Base-by-base conservation (phyloP, 2,888 invertebrate genomes). In the Drosophila infuscata region DNA sequence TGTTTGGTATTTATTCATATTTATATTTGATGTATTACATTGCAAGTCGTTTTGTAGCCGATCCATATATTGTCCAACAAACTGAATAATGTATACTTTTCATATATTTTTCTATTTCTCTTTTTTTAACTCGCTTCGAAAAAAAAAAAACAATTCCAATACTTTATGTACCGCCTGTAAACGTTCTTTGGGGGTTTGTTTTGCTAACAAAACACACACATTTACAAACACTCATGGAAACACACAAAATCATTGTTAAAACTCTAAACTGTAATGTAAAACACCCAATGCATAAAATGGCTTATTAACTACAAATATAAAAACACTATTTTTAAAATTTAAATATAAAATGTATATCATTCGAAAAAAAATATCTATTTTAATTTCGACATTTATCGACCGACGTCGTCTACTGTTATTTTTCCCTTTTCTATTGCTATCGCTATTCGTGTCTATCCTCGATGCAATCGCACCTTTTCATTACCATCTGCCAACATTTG, bases 21-120 rank as follows among this genome's bases (percentile, higher is more conserved):
- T 53, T 66, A 64, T 64, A 51, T 73, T 72, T 74, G 48, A 74
- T 77, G 52, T 67, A 70, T 68, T 65, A 78, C 83, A 83, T 71
- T 70, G 63, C 60, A 79, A 86, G 32, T 71, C 74, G 41, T 84
- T 74, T 75, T 73, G 70, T 86, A 78, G 56, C 63, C 58, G 66
- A 80, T 65, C 61, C 82, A 83, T 74, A 74, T 85, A 81, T 76
- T 85, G 70, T 87, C 79, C 81, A 82, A 87, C 88, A 85, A 88
- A 84, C 82, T 83, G 81, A 92, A 92, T 92, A 92, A 92, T 92
- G 79, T 87, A 86, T 85, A 88, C 88, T 91, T 88, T 92, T 91
- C 90, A 80, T 92, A 90, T 92, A 92, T 92, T 92, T 91, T 92
- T 92, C 92, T 90, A 91, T 90, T 92, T 92, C 92, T 91, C 92